Base-by-base conservation (phyloP, 1,140 invertebrate genomes). In the Drosophila kikkawai region DNA sequence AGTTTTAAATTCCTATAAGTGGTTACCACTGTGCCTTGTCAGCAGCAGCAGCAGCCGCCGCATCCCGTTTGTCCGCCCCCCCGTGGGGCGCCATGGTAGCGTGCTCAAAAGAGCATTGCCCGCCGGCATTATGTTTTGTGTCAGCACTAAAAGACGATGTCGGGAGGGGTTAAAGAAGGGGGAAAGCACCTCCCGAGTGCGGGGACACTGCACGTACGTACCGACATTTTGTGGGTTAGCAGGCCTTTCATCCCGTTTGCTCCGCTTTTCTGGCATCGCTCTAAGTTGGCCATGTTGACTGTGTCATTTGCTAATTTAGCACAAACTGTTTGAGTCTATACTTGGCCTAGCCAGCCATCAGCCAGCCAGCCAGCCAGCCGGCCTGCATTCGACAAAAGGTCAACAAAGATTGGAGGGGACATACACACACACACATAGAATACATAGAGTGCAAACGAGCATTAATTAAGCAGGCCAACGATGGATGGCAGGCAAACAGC, bases 101-200 rank as follows among this genome's bases (percentile, higher is more conserved):
- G 81, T 88, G 85, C 84, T 88, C 88, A 90, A 88, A 88, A 90
- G 84, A 88, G 85, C 84, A 88, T 88, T 88, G 84, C 85, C 84
- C 85, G 85, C 73, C 84, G 84, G 84, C 84, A 90, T 88, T 88
- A 87, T 87, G 84, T 87, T 87, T 83, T 88, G 84, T 87, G 84
- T 87, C 84, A 87, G 80, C 84, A 65, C 73, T 73, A 82, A 83
- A 75, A 79, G 63, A 51, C 39, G 29, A 53, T 19, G 41, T 34
- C 1, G 42, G n/a, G 41, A 22, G 34, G 6, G 22, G 17, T 17
- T 51, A 32, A 26, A 29, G 17, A 11, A 13, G 22, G 26, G 26
- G 4, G 37, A 12, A 29, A 29, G 5, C 44, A 15, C 8, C 9
- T 32, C 29, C 36, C 45, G 39, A 67, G 53, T 42, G 22, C 22